A percentile compares a stretch with the other conserved stretches of the same genome.
Conservation (phyloP, 2,113 vertebrate genomes). For the Nothocercus nigrocapillus region DNA sequence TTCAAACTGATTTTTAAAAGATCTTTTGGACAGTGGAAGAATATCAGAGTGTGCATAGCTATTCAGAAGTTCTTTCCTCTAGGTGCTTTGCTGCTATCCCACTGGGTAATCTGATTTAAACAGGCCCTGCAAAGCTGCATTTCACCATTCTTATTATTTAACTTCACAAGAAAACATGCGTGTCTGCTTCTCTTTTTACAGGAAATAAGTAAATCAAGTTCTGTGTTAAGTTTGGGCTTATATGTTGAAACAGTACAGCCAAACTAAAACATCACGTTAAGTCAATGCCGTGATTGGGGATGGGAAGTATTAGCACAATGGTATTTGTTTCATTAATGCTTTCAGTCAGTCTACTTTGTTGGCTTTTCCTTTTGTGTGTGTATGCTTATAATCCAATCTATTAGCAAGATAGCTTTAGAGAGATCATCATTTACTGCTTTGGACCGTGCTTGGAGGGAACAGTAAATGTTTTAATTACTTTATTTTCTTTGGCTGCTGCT, state of each 20-base stretch:
- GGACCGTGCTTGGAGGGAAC: constrained; percentile 21
- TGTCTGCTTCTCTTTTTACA: background rate
- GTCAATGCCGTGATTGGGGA: background rate
- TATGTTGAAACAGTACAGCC: background rate
- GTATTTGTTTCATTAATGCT: constrained; percentile 12
- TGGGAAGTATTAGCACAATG: background rate
- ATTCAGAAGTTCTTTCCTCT: background rate
- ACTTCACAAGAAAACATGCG: background rate
- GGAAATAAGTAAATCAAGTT: background rate
- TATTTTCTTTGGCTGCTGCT: background rate
- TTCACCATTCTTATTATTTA: background rate
- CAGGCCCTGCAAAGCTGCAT: background rate
- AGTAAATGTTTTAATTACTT: background rate
- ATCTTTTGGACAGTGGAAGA: background rate
- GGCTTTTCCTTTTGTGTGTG: constrained; percentile 45
- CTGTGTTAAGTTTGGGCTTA: background rate
- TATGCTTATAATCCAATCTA: constrained; percentile 13
- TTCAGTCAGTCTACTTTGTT: background rate
- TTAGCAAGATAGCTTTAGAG: constrained; percentile 16
- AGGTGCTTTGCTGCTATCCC: background rate
- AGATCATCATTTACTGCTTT: constrained; percentile 33
- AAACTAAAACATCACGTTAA: background rate
- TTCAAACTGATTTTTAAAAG: background rate
- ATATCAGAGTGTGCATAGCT: no score
- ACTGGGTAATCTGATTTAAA: background rate